Evolutionary conservation across 2,113 vertebrate genomes (phyloP), one percentile per base, ranked within the genome.

Genomic region (Chitala chitala): DNA sequence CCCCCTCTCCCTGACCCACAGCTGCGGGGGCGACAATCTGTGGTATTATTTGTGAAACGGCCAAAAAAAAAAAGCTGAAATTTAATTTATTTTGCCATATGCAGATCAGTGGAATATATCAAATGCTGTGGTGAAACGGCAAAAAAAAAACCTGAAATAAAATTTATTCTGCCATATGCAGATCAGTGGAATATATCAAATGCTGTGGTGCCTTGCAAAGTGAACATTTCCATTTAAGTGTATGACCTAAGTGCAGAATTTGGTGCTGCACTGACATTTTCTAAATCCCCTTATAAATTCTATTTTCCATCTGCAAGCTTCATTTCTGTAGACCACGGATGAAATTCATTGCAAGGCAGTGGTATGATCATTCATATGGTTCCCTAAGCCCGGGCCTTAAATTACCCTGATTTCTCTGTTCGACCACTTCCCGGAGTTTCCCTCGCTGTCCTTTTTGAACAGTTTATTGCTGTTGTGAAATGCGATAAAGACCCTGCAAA

Each of bases 401-500:
- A 36, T 51, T 73, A n/a, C 20, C 53, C 15, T 26, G 26, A 53
- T 54, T 31, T 7, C 3, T 73, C 71, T 24, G n/a, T 5, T 24
- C 8, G 46, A 4, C n/a, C 40, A 38, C 55, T 10, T 55, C 31
- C 48, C 58, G 12, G 3, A 13, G 17, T 33, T 46, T 73, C 55
- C 5, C 24, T 61, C 40, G 29, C 17, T 17, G 7, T 61, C 44
- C 8, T 51, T 42, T 29, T 5, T 15, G 15, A 63, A n/a, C 26
- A 31, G 17, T 73, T 73, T 38, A 63, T 73, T 64, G 44, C 29
- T 1, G 29, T 15, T 31, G 38, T 73, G 36, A 24, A 73, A 51
- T 40, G 31, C 31, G 36, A 40, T 55, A n/a, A 12, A 40, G 56
- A 7, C 6, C 20, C 40, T 36, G 58, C 36, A 29, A 24, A 44